A percentile compares a stretch with the other conserved stretches of the same genome.
phyloP scores from a whole-genome alignment of 1,140 invertebrate genomes.

The Leptoteleia sp. region DNA sequence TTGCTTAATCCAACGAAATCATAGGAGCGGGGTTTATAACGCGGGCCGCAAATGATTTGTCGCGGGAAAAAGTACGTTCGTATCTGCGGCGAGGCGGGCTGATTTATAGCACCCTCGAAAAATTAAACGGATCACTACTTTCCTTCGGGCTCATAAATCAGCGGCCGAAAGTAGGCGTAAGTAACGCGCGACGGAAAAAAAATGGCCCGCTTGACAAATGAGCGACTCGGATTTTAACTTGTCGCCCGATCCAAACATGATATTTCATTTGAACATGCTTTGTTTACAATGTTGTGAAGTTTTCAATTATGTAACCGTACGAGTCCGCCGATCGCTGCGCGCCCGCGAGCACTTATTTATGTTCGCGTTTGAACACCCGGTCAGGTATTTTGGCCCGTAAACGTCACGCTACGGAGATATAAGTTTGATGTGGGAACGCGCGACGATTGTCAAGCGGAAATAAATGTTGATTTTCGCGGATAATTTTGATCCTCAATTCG shows the following conservation, averaged over 20 bases:
- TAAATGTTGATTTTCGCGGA: too few species aligned
- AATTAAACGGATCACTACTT: slow-evolving; percentile 56
- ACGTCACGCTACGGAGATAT: too few species aligned
- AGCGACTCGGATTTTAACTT: slow-evolving; percentile 51
- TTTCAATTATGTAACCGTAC: slow-evolving; percentile 29
- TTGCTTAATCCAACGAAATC: too few species aligned
- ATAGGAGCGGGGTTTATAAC: too few species aligned
- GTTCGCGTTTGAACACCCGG: slow-evolving; percentile 5
- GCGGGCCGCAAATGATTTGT: too few species aligned
- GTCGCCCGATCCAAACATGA: slow-evolving; percentile 55
- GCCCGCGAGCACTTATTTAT: slow-evolving; percentile 41
- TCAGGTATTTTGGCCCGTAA: slow-evolving; percentile 17
- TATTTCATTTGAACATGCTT: slow-evolving; percentile 54
- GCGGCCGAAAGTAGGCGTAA: slow-evolving; percentile 55
- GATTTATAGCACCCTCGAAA: slow-evolving; percentile 18
- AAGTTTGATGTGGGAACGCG: too few species aligned
- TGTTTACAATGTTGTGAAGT: slow-evolving; percentile 47
- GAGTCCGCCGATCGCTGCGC: slow-evolving; percentile 6
- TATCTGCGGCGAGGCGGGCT: too few species aligned
- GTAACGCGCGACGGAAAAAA: slow-evolving; percentile 39
- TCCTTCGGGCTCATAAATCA: slow-evolving; percentile 51
- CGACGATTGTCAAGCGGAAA: too few species aligned
- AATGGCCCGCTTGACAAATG: slow-evolving; percentile 50
- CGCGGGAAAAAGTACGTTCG: too few species aligned
- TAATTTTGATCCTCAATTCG: too few species aligned